Base-by-base conservation (phyloP, 2,113 vertebrate genomes). In the Clupea harengus region DNA sequence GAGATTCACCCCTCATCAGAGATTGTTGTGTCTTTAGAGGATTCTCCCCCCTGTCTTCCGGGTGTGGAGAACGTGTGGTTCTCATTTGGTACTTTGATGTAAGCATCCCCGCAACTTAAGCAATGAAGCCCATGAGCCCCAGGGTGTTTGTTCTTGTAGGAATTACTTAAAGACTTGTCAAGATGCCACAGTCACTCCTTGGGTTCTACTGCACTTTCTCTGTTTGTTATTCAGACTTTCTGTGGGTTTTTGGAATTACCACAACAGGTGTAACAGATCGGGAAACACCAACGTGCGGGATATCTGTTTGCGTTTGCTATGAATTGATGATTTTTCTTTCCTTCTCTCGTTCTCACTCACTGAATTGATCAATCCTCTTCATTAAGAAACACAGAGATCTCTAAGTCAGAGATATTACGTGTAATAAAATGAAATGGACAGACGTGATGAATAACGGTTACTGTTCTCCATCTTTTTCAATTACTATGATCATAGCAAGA, bases 91-190 rank as follows among this genome's bases (percentile, higher is more conserved):
- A 89, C 91, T 94, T 91, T 92, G 92, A 86, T 45, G 45, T 84
- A 83, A 83, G 83, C 78, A 80, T 88, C 89, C 87, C 84, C 83
- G 86, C 86, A 88, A 95, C 92, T 94, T 93, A 94, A 93, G 92
- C 91, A 91, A 90, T 91, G 89, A 94, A 92, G 89, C 92, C 93
- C 92, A 89, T 85, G 85, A 93, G 94, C 94, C 93, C 89, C 83
- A 86, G 94, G 94, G 90, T 95, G 93, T 94, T 96, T 95, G 92
- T 94, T 95, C 93, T 94, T 91, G 90, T 89, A 92, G 93, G 93
- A 94, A 94, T 93, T 93, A 94, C 93, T 95, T 95, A 94, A 95
- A 95, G 94, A 94, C 92, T 94, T 95, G 93, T 93, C 94, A 95
- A 95, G 93, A 94, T 95, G 93, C 94, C 91, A 95, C 93, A 88